These are phyloP conservation scores for Vanacampus margaritifer DNA, from an alignment of 2,113 vertebrate species.

Conservation along the genomic window DNA sequence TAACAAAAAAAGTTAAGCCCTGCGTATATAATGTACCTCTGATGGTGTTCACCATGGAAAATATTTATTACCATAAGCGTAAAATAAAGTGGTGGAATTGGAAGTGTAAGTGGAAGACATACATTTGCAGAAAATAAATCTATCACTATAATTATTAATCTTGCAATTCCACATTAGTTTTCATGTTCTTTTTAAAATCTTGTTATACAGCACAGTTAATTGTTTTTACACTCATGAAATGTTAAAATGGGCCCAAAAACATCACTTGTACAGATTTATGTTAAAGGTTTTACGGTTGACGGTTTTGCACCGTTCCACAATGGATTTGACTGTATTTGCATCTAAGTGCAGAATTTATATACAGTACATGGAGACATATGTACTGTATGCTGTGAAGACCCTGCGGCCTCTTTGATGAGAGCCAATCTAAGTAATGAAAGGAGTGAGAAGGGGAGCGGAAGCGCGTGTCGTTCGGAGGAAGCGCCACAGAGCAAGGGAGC, in stretches of 20 bases:
- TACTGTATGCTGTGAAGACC: slow-evolving; percentile 30
- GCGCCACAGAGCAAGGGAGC: slow-evolving; percentile 45
- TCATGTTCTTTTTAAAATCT: background rate
- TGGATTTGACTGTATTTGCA: background rate
- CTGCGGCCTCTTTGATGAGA: slow-evolving; percentile 49
- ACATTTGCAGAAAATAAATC: background rate
- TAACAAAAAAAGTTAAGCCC: too few relatives aligned
- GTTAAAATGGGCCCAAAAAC: background rate
- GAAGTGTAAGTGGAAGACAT: too few relatives aligned
- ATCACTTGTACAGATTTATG: background rate
- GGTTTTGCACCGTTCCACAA: background rate
- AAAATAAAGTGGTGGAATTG: background rate
- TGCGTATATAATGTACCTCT: background rate
- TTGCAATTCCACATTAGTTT: too few relatives aligned
- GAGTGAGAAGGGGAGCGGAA: slow-evolving; percentile 44
- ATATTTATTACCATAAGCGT: background rate
- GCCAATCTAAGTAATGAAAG: slow-evolving; percentile 71
- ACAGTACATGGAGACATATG: slow-evolving; percentile 24
- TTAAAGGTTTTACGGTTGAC: background rate
- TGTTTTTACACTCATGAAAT: background rate
- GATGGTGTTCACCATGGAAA: background rate
- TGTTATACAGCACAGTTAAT: background rate
- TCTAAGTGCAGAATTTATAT: background rate
- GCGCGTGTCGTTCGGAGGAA: slow-evolving; percentile 41
- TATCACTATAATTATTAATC: too few relatives aligned